phyloP scores from a whole-genome alignment of 2,113 vertebrate genomes.

The Pandion haliaetus region DNA sequence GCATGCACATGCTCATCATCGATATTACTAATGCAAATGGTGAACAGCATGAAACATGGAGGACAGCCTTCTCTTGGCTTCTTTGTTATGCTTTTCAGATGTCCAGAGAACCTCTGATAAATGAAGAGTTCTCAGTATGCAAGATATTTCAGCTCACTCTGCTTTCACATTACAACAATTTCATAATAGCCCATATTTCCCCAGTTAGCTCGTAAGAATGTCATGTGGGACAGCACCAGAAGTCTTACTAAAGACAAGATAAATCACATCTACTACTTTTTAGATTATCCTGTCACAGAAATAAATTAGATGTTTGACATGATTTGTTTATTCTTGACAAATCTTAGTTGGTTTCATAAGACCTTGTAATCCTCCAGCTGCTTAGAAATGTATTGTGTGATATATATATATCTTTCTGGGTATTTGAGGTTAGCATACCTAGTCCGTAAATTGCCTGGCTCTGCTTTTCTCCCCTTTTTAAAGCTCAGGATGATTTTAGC shows the following conservation, averaged over 20 bases:
- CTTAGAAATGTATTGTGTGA: neutral
- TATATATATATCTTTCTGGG: neutral
- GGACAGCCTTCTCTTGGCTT: neutral
- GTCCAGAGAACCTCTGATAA: neutral
- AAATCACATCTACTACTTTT: conserved; percentile 11
- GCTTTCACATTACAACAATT: neutral
- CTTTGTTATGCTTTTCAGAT: neutral
- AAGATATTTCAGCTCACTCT: neutral
- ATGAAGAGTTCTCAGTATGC: neutral
- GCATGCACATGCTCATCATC: neutral
- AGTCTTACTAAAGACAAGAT: conserved; percentile 16
- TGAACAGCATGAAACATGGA: neutral
- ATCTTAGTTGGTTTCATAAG: conserved; percentile 18
- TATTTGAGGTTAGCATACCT: neutral
- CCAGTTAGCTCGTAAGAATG: conserved; percentile 6
- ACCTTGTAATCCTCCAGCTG: conserved; percentile 11
- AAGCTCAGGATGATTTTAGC: neutral
- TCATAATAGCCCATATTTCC: conserved; percentile 2
- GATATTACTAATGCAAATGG: neutral
- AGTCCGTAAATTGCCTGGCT: neutral
- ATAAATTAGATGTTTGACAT: neutral
- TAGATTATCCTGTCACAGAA: conserved; percentile 33
- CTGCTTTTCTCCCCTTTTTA: neutral
- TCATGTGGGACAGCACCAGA: conserved; percentile 1
- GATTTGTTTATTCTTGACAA: conserved; percentile 50